These are phyloP conservation scores for Rousettus leschenaultii DNA, from an alignment of 2,113 vertebrate genomes.

Conservation along the genomic window DNA sequence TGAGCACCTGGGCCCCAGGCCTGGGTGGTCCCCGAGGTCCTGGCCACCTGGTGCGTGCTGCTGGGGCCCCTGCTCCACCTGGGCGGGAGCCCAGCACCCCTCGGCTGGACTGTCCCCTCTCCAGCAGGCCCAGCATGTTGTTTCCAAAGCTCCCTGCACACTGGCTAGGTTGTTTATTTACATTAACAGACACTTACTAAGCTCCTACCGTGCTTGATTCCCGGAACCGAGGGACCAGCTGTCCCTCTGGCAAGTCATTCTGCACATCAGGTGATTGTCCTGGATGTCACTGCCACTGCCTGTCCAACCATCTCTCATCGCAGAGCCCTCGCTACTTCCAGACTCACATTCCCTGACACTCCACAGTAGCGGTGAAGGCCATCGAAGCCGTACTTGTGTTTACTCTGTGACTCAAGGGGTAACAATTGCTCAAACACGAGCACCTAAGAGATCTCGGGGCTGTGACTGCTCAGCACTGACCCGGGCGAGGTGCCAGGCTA, in stretches of 20 bases:
- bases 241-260: neutral
- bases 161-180: no score
- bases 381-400: accelerated
- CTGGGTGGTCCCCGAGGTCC: no score
- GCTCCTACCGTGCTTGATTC: neutral
- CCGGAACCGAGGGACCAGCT: neutral
- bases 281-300: neutral
- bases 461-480: neutral
- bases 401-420: neutral
- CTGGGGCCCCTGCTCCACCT: neutral
- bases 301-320: neutral
- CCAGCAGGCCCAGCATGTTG: no score
- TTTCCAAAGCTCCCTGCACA: neutral
- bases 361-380: no score
- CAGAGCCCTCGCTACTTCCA: no score
- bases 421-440: neutral
- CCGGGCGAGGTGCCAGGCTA: accelerated
- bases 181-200: neutral
- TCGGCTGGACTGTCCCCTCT: no score
- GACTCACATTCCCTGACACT: neutral
- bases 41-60: neutral
- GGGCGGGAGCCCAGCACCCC: no score
- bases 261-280: neutral
- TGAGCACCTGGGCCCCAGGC: neutral
- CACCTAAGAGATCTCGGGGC: neutral